Evolutionary conservation across 2,113 vertebrate genomes (phyloP).

Genomic region (Myiopsitta monachus): DNA sequence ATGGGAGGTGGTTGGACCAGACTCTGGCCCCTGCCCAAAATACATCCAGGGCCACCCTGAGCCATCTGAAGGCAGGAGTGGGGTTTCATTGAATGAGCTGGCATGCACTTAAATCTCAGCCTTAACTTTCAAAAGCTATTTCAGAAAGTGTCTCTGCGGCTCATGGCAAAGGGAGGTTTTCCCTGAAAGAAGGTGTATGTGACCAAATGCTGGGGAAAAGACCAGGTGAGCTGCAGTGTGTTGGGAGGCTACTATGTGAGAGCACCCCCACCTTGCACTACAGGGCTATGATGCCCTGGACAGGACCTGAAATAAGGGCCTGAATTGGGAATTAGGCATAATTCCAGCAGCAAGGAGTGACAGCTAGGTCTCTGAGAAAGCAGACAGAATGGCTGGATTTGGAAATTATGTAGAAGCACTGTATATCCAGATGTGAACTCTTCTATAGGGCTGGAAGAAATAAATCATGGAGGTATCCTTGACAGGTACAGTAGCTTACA

Average conservation of each 20-base stretch:
- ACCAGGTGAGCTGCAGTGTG: fast-evolving
- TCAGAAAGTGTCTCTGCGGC: background rate
- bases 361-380: background rate
- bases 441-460: background rate
- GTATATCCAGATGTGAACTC: background rate
- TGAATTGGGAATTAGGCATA: background rate
- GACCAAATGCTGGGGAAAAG: background rate
- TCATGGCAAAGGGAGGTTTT: background rate
- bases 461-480: constrained; percentile 32
- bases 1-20: background rate
- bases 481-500: constrained; percentile 50
- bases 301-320: background rate
- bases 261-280: background rate
- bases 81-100: background rate
- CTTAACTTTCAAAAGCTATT: background rate
- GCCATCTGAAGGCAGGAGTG: fast-evolving
- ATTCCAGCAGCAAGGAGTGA: background rate
- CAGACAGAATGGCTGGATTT: background rate
- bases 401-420: background rate
- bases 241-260: fast-evolving
- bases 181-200: fast-evolving
- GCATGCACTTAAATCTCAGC: background rate
- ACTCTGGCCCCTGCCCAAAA: background rate
- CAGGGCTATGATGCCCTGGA: fast-evolving
- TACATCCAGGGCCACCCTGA: background rate